A percentile compares a stretch with the other conserved stretches of the same genome.
Evolutionary conservation across 2,888 invertebrate species (phyloP).

Genomic region (Platyscelio sp.): DNA sequence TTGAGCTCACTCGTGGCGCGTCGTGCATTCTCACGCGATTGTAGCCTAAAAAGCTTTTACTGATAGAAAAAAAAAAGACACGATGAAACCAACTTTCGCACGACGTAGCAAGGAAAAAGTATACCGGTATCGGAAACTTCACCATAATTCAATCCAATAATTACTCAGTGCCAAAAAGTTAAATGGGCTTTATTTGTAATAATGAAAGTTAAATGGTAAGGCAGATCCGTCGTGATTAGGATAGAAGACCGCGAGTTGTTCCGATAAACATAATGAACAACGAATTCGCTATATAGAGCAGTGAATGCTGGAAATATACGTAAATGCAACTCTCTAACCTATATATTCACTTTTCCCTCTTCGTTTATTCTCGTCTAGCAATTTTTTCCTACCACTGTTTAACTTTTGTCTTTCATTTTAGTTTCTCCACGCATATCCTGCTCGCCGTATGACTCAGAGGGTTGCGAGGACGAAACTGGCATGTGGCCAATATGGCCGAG

Average conservation of each 20-base stretch:
- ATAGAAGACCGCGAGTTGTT: neutral
- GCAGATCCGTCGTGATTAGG: no score
- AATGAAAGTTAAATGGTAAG: no score
- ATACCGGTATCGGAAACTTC: conserved; percentile 31
- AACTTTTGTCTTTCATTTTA: conserved; percentile 64
- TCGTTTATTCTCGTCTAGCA: conserved; percentile 44
- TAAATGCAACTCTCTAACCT: conserved; percentile 44
- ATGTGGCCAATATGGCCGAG: conserved; percentile 82
- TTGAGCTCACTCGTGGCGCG: conserved; percentile 73
- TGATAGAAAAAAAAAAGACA: conserved; percentile 29
- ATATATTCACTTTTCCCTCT: conserved; percentile 27
- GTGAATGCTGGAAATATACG: conserved; percentile 23
- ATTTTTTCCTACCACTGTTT: conserved; percentile 56
- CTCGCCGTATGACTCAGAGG: conserved; percentile 70
- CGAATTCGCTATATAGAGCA: neutral
- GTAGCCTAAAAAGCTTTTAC: conserved; percentile 66
- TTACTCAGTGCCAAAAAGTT: conserved; percentile 30
- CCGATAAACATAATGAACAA: neutral
- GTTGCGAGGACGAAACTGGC: conserved; percentile 80
- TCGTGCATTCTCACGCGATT: conserved; percentile 74
- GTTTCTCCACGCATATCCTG: conserved; percentile 70
- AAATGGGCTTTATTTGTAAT: no score
- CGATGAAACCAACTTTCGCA: conserved; percentile 1
- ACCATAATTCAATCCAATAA: conserved; percentile 30
- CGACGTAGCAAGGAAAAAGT: conserved; percentile 6